phyloP scores from a whole-genome alignment of 2,797 vertebrate species.

The Corythornis leucogaster region DNA sequence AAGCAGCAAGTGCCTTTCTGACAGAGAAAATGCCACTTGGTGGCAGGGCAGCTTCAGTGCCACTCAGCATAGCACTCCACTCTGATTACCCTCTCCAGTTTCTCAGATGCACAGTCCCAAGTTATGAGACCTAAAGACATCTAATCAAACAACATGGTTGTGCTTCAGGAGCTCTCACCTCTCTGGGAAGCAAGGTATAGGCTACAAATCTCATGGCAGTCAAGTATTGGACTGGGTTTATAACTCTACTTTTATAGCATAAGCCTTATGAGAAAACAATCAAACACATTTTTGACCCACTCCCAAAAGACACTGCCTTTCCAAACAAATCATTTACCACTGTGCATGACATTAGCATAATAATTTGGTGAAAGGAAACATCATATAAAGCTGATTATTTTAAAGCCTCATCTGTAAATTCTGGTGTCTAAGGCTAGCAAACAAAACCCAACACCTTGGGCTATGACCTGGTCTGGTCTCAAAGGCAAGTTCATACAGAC shows the following conservation, averaged over 20 bases:
- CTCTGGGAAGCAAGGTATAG: neutral
- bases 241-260: neutral
- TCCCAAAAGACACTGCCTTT: neutral
- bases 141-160: fast-evolving
- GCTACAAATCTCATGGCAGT: neutral
- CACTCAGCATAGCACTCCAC: neutral
- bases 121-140: neutral
- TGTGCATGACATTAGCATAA: neutral
- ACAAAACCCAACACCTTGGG: neutral
- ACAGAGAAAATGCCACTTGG: neutral
- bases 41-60: neutral
- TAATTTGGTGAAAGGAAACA: neutral
- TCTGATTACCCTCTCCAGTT: neutral
- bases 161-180: neutral
- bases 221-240: neutral
- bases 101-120: neutral
- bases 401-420: neutral
- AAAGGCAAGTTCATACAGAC: neutral
- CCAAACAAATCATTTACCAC: neutral
- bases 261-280: neutral
- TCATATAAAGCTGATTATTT: conserved; percentile 25
- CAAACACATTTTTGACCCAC: neutral
- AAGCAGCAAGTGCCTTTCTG: neutral
- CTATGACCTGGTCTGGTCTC: neutral
- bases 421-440: neutral